Base-by-base conservation (phyloP, 2,113 vertebrate species). In the Coptodon rendalli region DNA sequence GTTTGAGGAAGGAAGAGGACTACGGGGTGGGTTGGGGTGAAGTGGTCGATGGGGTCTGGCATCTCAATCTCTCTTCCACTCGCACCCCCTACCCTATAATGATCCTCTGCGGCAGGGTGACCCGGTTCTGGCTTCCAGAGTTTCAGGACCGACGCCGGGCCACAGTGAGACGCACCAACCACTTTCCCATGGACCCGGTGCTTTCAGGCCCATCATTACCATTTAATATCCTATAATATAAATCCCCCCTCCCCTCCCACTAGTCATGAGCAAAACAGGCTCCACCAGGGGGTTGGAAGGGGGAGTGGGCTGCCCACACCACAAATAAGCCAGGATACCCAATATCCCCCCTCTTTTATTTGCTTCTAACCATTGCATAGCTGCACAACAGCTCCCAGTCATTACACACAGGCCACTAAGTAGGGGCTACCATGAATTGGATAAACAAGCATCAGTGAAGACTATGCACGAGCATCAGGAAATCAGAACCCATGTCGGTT, bases 171-270 rank as follows among this genome's bases (percentile, higher is more conserved):
- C 83, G 57, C 88, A 91, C 79, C 88, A 82, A 96, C 95, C 96
- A 91, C 95, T 94, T 97, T 97, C 96, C 95, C 96, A 96, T 94
- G 94, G 94, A 94, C 83, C 82, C 80, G 13, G 79, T 38, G 76
- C 91, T 95, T 94, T 83, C 82, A 95, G 93, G 86, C 95, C 96
- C 95, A 84, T 96, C 94, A 97, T 97, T 97, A 97, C 93, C 82
- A 92, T 96, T 96, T 96, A 96, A 97, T 96, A 96, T 96, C 94
- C 95, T 93, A 96, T 96, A 96, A 97, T 96, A 96, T 94, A 95
- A 91, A 84, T 85, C 89, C 89, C 90, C 89, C 40, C 63, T 38
- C 54, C 22, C 57, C 22, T 8, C 54, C 87, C 36, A 82, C 68
- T 86, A 89, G 87, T 93, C 88, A 92, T 89, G 92, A 94, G 92